phyloP scores from a whole-genome alignment of 1,140 invertebrate species.

The Procambarus clarkii region DNA sequence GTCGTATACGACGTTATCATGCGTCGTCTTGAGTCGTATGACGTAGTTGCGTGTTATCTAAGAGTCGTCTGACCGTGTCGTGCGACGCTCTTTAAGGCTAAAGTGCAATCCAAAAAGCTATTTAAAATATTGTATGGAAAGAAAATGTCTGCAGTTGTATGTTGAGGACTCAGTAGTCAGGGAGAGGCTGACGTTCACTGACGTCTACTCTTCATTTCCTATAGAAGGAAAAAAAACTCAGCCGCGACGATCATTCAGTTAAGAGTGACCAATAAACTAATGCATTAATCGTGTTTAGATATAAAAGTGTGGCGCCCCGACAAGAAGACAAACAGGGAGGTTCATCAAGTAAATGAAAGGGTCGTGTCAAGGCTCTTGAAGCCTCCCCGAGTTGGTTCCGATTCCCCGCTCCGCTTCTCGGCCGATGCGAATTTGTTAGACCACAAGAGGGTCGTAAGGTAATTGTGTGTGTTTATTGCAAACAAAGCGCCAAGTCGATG shows the following conservation, averaged over 20 bases:
- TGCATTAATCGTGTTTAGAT: background rate
- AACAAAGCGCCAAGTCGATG: constrained; percentile 13
- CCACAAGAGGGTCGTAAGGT: constrained; percentile 12
- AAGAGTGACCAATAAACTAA: background rate
- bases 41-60: no score
- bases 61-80: no score
- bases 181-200: no score
- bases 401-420: background rate
- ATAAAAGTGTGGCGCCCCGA: background rate
- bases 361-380: constrained; percentile 9
- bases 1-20: no score
- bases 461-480: constrained; percentile 20
- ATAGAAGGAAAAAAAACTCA: background rate
- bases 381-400: background rate
- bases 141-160: no score
- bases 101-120: no score
- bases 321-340: background rate
- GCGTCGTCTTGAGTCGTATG: no score
- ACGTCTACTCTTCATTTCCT: no score
- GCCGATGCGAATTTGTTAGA: constrained; percentile 17
- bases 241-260: background rate
- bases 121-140: no score
- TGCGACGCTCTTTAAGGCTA: no score
- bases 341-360: constrained; percentile 2
- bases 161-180: no score